These are phyloP conservation scores for Cyclophora punctaria DNA, from an alignment of 2,888 invertebrate genomes.

Conservation along the genomic window DNA sequence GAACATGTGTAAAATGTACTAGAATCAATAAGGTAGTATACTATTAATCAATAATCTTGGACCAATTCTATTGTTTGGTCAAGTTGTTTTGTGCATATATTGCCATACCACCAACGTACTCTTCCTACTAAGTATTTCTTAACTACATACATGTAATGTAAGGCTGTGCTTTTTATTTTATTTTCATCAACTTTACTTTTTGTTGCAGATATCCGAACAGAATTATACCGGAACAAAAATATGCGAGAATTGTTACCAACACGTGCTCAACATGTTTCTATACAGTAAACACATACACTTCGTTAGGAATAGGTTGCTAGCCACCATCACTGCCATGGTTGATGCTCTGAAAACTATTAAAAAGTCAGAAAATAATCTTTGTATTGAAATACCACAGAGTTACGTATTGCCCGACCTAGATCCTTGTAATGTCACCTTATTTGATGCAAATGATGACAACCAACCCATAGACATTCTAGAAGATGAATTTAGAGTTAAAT, in stretches of 20 bases:
- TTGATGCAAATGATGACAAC: constrained; percentile 29
- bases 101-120: too few species aligned
- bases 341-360: constrained; percentile 31
- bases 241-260: constrained; percentile 54
- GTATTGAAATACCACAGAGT: constrained; percentile 48
- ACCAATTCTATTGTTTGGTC: too few species aligned
- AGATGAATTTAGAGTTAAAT: constrained; percentile 56
- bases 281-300: constrained; percentile 33
- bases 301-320: constrained; percentile 42
- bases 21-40: too few species aligned
- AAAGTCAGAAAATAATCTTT: constrained; percentile 35
- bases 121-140: too few species aligned
- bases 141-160: too few species aligned
- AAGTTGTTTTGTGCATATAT: too few species aligned
- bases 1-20: too few species aligned
- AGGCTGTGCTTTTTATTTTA: constrained; percentile 1
- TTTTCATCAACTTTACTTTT: constrained; percentile 24
- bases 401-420: constrained; percentile 39
- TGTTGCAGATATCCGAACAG: constrained; percentile 52
- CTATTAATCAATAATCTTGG: too few species aligned
- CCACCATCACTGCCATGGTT: constrained; percentile 46
- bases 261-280: constrained; percentile 21
- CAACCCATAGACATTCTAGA: constrained; percentile 47
- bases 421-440: constrained; percentile 28
- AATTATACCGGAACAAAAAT: constrained; percentile 55